A percentile compares a stretch with the other conserved stretches of the same genome.
These are phyloP conservation scores for Oostethus manadensis DNA, from an alignment of 2,113 vertebrate genomes.

Conservation along the genomic window DNA sequence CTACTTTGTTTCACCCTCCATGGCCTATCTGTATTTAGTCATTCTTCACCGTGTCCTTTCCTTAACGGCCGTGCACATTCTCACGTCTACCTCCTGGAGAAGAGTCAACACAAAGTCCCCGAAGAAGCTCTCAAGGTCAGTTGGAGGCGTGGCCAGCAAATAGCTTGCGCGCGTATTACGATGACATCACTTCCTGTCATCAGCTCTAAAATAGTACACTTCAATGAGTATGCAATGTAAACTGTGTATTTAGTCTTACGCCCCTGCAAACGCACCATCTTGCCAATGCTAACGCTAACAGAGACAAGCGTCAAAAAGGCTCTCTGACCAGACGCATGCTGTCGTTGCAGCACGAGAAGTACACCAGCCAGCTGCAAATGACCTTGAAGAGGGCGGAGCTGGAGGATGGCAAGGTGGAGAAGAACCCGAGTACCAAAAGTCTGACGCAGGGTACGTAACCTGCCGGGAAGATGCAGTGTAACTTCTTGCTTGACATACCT, in stretches of 20 bases:
- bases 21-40: neutral
- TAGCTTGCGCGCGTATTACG: neutral
- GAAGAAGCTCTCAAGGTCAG: slow-evolving; percentile 93
- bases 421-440: slow-evolving; percentile 68
- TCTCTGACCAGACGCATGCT: neutral
- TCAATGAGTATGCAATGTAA: neutral
- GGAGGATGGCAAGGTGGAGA: slow-evolving; percentile 75
- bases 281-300: neutral
- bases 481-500: neutral
- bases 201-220: no score
- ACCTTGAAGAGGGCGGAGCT: slow-evolving; percentile 72
- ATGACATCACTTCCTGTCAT: no score
- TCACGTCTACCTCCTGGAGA: slow-evolving; percentile 88
- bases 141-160: no score
- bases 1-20: neutral
- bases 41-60: slow-evolving; percentile 2
- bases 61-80: slow-evolving; percentile 82
- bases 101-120: slow-evolving; percentile 91
- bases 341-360: slow-evolving; percentile 88
- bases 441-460: slow-evolving; percentile 57
- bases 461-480: neutral
- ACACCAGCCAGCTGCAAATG: slow-evolving; percentile 92
- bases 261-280: no score
- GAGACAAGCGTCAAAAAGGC: neutral
- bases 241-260: neutral